Percentiles rank a stretch among this genome's conserved stretches.
Conservation (phyloP, 2,113 vertebrate genomes). For the Galemys pyrenaicus region DNA sequence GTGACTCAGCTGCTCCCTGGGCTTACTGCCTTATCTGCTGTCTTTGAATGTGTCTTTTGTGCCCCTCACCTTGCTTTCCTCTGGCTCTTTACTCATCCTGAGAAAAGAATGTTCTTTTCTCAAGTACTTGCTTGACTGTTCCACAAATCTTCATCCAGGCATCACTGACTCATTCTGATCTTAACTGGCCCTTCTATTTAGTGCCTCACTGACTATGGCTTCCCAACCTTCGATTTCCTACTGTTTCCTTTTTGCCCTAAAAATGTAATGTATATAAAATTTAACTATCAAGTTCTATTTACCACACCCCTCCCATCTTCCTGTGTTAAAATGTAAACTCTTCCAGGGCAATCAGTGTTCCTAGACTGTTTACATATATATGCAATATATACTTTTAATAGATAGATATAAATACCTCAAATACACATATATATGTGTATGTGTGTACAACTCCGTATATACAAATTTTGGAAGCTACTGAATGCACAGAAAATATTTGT, state of each 20-base stretch:
- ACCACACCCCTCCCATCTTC: accelerated
- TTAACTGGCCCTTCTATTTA: neutral
- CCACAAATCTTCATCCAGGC: neutral
- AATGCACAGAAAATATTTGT: neutral
- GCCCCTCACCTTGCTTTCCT: neutral
- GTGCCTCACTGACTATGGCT: neutral
- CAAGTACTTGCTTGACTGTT: neutral
- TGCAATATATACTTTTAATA: no score
- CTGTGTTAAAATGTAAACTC: neutral
- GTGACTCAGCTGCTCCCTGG: no score
- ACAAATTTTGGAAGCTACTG: neutral
- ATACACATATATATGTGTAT: no score
- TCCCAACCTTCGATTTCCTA: neutral
- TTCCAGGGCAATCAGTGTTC: neutral
- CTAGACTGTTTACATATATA: neutral
- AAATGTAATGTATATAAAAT: neutral
- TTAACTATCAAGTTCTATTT: neutral
- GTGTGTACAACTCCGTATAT: neutral
- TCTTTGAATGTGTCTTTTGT: no score
- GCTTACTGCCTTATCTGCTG: no score
- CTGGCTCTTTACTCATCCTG: neutral
- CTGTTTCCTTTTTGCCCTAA: neutral
- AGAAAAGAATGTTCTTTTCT: neutral
- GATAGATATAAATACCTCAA: no score
- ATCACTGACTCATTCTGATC: neutral